Evolutionary conservation across 2,888 invertebrate species (phyloP).

Genomic region (Lepeophtheirus nordmannii): DNA sequence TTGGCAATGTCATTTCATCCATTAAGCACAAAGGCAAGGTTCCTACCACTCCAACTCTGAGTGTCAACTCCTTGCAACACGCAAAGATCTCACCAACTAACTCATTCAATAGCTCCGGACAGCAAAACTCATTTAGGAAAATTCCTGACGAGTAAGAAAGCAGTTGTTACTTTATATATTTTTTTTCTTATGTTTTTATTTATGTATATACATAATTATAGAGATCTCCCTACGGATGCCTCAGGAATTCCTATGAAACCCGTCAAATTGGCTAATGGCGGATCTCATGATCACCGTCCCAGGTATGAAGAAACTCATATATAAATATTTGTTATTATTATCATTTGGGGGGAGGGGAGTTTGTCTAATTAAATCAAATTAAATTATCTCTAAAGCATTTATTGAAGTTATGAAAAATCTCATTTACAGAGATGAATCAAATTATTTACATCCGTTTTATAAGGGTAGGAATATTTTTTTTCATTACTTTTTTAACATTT

Average conservation of each 20-base stretch:
- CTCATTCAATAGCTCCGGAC: conserved; percentile 5
- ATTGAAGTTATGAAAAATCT: too few relatives aligned
- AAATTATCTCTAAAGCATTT: too few relatives aligned
- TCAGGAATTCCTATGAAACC: conserved; percentile 12
- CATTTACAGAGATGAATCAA: conserved; percentile 11
- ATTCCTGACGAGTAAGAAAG: conserved; percentile 21
- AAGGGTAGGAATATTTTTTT: conserved; percentile 13
- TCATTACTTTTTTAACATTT: neutral
- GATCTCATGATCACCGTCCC: conserved; percentile 19
- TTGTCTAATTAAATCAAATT: too few relatives aligned
- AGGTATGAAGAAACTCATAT: neutral
- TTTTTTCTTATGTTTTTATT: neutral
- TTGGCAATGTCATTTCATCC: conserved; percentile 15
- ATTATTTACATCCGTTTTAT: conserved; percentile 23
- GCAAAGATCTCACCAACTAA: conserved; percentile 20
- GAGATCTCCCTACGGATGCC: conserved; percentile 9
- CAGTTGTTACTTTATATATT: neutral
- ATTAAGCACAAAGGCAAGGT: conserved; percentile 7
- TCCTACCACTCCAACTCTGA: conserved; percentile 3
- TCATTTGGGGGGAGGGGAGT: too few relatives aligned
- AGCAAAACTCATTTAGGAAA: conserved; percentile 22
- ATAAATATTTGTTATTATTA: too few relatives aligned
- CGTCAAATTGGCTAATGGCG: conserved; percentile 21
- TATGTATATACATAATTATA: neutral
- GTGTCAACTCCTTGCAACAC: conserved; percentile 19